These are phyloP conservation scores for Folsomia manolachei DNA, from an alignment of 2,888 invertebrate species.

Conservation along the genomic window DNA sequence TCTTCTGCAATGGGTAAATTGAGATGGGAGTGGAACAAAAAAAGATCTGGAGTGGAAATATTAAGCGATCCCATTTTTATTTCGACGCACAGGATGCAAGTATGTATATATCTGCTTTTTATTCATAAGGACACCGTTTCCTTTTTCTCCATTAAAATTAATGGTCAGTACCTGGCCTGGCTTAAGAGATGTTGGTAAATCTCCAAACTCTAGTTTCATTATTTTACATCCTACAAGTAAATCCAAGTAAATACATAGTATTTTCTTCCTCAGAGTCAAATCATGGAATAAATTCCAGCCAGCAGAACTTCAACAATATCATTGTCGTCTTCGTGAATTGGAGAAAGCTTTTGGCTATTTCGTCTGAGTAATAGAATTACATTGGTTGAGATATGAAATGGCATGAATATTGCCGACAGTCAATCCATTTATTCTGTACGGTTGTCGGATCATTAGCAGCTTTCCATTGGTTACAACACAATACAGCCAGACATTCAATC, in stretches of 20 bases:
- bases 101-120: neutral
- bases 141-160: neutral
- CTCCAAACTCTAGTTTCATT: neutral
- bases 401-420: neutral
- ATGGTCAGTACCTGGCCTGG: neutral
- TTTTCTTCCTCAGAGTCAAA: neutral
- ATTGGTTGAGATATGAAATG: neutral
- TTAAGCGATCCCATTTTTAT: too few species aligned
- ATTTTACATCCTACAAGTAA: too few species aligned
- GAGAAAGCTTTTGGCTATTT: neutral
- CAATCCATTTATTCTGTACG: constrained; percentile 3
- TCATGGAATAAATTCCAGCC: neutral
- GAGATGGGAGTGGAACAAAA: too few species aligned
- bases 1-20: too few species aligned
- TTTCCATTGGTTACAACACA: neutral
- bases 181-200: neutral
- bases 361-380: too few species aligned
- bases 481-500: neutral
- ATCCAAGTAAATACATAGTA: too few species aligned
- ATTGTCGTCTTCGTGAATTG: neutral
- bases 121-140: neutral
- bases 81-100: too few species aligned
- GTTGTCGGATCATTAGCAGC: neutral
- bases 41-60: too few species aligned
- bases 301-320: too few species aligned